A percentile compares a stretch with the other conserved stretches of the same genome.
phyloP scores from a whole-genome alignment of 2,113 vertebrate genomes.

The Edolisoma coerulescens region DNA sequence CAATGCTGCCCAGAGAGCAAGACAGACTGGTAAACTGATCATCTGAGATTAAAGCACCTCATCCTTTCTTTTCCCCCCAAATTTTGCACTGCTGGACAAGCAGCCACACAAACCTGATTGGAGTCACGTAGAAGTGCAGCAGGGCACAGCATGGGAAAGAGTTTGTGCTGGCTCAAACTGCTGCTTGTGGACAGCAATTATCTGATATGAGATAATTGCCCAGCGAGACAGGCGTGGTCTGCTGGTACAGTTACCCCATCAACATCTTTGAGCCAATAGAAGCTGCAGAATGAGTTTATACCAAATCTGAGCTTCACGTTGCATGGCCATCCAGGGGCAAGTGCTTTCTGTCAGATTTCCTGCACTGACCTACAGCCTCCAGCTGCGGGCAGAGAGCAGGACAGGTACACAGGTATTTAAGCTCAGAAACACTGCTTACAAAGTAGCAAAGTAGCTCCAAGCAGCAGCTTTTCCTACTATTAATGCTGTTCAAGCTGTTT shows the following conservation, averaged over 20 bases:
- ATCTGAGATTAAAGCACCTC: neutral
- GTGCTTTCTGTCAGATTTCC: neutral
- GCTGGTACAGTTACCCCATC: neutral
- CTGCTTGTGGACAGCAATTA: neutral
- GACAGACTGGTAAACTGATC: neutral
- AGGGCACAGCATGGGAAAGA: neutral
- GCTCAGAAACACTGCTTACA: neutral
- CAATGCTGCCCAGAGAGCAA: constrained; percentile 52
- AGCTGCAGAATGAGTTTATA: neutral
- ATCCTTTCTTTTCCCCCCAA: neutral
- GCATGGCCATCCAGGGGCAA: neutral
- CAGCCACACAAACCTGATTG: neutral
- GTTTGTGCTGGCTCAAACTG: neutral
- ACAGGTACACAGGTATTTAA: neutral
- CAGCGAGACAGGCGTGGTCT: fast-evolving
- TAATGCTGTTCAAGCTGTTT: neutral
- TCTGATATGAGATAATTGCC: fast-evolving
- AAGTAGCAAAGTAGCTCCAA: neutral
- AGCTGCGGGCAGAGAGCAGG: neutral
- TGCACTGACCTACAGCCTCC: neutral
- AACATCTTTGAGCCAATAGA: neutral
- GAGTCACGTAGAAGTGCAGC: neutral
- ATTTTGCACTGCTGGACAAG: neutral
- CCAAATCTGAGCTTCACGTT: neutral
- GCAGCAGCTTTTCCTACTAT: neutral